These are phyloP conservation scores for Myiotriccus ornatus DNA, from an alignment of 2,797 vertebrate species.

Conservation along the genomic window DNA sequence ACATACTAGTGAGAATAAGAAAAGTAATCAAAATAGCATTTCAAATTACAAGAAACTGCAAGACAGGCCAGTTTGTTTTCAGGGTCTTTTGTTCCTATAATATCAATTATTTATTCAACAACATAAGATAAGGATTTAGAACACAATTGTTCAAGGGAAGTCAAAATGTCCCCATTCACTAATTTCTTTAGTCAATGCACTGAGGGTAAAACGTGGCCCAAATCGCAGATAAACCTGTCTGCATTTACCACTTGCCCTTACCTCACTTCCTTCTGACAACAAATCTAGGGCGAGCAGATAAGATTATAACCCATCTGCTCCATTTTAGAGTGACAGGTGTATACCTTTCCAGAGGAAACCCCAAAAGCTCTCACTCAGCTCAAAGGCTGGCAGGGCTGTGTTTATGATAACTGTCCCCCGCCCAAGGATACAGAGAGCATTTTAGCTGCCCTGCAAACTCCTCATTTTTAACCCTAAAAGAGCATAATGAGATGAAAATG, in stretches of 20 bases:
- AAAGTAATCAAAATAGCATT: not conserved
- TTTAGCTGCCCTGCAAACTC: slow-evolving; percentile 14
- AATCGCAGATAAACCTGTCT: slow-evolving; percentile 50
- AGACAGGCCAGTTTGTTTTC: not conserved
- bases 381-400: slow-evolving; percentile 34
- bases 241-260: slow-evolving; percentile 78
- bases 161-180: slow-evolving; percentile 19
- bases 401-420: not conserved
- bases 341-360: slow-evolving; percentile 74
- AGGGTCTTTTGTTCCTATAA: not conserved
- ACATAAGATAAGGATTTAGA: not conserved
- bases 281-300: slow-evolving; percentile 78
- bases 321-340: slow-evolving; percentile 82
- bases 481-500: slow-evolving; percentile 25
- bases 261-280: slow-evolving; percentile 84
- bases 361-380: slow-evolving; percentile 56
- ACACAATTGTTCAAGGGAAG: slow-evolving; percentile 25
- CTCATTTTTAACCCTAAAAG: slow-evolving; percentile 18
- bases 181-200: slow-evolving; percentile 34
- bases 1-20: not conserved
- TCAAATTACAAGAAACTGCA: not conserved
- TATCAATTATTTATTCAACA: slow-evolving; percentile 1
- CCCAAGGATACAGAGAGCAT: not conserved
- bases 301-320: slow-evolving; percentile 83
- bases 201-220: slow-evolving; percentile 5